A percentile compares a stretch with the other conserved stretches of the same genome.
These are phyloP conservation scores for Dicyrtoma fusca DNA, from an alignment of 2,888 invertebrate genomes.

Conservation along the genomic window DNA sequence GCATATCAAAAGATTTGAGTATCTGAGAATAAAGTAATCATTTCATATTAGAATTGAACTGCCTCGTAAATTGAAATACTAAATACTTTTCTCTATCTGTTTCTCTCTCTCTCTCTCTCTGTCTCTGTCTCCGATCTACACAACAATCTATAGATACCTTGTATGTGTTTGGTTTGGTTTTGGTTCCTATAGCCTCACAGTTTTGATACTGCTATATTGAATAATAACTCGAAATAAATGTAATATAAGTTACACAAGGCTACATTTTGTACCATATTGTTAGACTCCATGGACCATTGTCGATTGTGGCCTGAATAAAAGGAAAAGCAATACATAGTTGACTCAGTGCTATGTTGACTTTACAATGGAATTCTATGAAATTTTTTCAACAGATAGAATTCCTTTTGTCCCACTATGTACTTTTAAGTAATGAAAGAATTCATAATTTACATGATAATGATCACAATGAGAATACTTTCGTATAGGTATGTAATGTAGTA, in stretches of 20 bases:
- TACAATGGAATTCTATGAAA: too few relatives aligned
- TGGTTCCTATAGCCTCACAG: too few relatives aligned
- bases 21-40: constrained; percentile 18
- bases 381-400: background rate
- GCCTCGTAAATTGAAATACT: constrained; percentile 8
- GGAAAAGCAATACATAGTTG: too few relatives aligned
- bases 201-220: too few relatives aligned
- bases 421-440: constrained; percentile 25
- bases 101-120: constrained; percentile 15
- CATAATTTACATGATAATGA: constrained; percentile 36
- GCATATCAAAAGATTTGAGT: background rate
- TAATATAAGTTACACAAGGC: too few relatives aligned
- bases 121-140: background rate
- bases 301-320: too few relatives aligned
- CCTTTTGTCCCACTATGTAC: constrained; percentile 14
- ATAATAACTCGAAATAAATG: too few relatives aligned
- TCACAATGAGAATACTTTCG: constrained; percentile 24
- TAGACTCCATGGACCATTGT: too few relatives aligned
- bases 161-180: too few relatives aligned
- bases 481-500: background rate
- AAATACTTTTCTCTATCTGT: constrained; percentile 6
- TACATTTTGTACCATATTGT: too few relatives aligned
- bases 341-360: too few relatives aligned
- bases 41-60: constrained; percentile 17
- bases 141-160: too few relatives aligned